Base-by-base conservation (phyloP, 2,113 vertebrate genomes). In the Albula glossodonta region DNA sequence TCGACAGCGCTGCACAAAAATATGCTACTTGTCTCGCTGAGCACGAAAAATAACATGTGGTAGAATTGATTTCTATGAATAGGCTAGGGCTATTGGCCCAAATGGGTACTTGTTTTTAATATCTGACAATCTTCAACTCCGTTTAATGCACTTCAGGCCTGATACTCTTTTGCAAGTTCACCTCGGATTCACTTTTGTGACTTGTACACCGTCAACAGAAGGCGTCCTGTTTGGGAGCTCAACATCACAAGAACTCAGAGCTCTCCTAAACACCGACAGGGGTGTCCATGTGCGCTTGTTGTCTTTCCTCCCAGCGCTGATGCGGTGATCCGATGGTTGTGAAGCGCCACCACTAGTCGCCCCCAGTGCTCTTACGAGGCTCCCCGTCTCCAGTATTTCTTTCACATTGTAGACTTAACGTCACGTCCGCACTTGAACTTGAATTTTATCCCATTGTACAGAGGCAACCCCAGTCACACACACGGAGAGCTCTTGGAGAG, bases 381-480 rank as follows among this genome's bases (percentile, higher is more conserved):
- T 96, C 93, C 95, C 85, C 15, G 94, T 95, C 93, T 86, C 84
- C 80, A 80, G 80, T 94, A 94, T 95, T 95, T 96, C 95, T 96
- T 95, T 96, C 95, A 96, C 88, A 95, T 94, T 94, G 96, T 94
- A 96, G 96, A 96, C 95, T 95, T 95, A 97, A 96, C 96, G 97
- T 97, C 97, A 97, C 96, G 96, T 96, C 95, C 96, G 95, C 94
- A 97, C 97, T 98, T 99, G 96, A 98, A 98, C 97, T 98, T 97
- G 96, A 97, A 96, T 96, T 96, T 96, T 96, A 96, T 96, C 96
- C 96, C 95, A 96, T 96, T 96, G 94, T 95, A 95, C 95, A 95
- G 96, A 97, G 97, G 96, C 96, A 97, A 96, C 95, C 96, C 96
- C 95, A 96, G 95, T 96, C 96, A 96, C 95, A 96, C 95, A 95